Percentiles rank a stretch among this genome's conserved stretches.
Evolutionary conservation across 2,888 invertebrate genomes (phyloP).

Genomic region (Parnassius mnemosyne): DNA sequence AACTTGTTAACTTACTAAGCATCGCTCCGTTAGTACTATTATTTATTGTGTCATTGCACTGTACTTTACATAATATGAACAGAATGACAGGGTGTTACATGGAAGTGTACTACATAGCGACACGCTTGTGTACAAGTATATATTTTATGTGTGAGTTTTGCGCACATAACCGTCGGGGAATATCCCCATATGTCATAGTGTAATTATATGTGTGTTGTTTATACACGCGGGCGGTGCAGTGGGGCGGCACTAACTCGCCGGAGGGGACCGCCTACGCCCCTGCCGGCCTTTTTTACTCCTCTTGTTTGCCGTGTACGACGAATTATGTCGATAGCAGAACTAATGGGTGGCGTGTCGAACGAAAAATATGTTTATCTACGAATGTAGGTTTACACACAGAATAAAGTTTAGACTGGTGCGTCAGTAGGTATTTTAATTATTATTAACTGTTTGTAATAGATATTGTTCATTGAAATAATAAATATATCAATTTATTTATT

Average conservation of each 20-base stretch:
- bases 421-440: background rate
- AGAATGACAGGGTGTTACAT: background rate
- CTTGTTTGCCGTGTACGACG: constrained; percentile 27
- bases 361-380: constrained; percentile 20
- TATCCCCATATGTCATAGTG: constrained; percentile 35
- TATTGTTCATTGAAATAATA: too few species aligned
- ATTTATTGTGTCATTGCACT: too few species aligned
- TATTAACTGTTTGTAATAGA: too few species aligned
- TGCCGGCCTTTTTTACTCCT: constrained; percentile 35
- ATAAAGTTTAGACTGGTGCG: too few species aligned
- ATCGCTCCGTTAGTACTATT: too few species aligned
- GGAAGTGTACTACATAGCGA: background rate
- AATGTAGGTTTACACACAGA: constrained; percentile 1
- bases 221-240: constrained; percentile 41
- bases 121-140: background rate
- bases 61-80: background rate
- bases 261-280: constrained; percentile 52
- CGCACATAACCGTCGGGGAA: constrained; percentile 29
- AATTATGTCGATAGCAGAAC: constrained; percentile 27
- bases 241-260: constrained; percentile 66
- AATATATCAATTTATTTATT: too few species aligned
- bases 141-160: constrained; percentile 21
- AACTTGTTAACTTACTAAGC: too few species aligned
- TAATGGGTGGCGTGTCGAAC: constrained; percentile 14
- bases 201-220: constrained; percentile 49